These are phyloP conservation scores for Brachionus manjavacas DNA, from an alignment of 1,140 invertebrate genomes.

Conservation along the genomic window DNA sequence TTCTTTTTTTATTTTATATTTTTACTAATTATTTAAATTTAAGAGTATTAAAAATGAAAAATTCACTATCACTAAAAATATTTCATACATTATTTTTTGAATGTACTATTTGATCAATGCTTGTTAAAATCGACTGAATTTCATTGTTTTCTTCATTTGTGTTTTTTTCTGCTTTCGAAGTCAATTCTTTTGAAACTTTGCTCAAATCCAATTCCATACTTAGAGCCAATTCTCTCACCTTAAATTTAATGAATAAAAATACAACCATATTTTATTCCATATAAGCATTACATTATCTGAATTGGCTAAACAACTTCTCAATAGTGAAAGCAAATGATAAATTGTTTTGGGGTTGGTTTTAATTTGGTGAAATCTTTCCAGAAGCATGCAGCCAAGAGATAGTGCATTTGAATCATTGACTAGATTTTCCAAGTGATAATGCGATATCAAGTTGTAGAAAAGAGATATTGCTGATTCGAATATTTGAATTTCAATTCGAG, in stretches of 20 bases:
- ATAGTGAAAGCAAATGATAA: slow-evolving; percentile 32
- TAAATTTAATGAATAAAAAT: neutral
- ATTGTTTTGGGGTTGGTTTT: slow-evolving; percentile 5
- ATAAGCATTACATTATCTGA: neutral
- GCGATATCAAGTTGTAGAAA: slow-evolving; percentile 7
- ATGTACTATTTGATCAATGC: slow-evolving; percentile 20
- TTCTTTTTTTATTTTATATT: too few relatives aligned
- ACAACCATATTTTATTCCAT: neutral
- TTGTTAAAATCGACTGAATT: neutral
- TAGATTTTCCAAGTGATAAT: neutral
- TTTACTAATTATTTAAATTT: too few relatives aligned
- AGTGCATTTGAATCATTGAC: slow-evolving; percentile 26
- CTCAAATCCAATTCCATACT: slow-evolving; percentile 18
- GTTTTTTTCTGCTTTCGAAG: neutral
- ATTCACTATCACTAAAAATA: neutral
- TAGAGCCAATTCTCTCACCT: slow-evolving; percentile 13
- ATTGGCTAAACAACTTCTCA: slow-evolving; percentile 36
- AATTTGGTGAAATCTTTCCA: slow-evolving; percentile 9
- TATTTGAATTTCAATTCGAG: neutral
- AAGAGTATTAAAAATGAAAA: neutral
- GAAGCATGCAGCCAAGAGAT: slow-evolving; percentile 8
- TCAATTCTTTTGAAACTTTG: neutral
- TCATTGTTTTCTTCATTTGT: neutral
- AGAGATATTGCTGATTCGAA: slow-evolving; percentile 17
- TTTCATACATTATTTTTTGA: neutral